phyloP scores from a whole-genome alignment of 2,888 invertebrate genomes.

The Syritta pipiens region DNA sequence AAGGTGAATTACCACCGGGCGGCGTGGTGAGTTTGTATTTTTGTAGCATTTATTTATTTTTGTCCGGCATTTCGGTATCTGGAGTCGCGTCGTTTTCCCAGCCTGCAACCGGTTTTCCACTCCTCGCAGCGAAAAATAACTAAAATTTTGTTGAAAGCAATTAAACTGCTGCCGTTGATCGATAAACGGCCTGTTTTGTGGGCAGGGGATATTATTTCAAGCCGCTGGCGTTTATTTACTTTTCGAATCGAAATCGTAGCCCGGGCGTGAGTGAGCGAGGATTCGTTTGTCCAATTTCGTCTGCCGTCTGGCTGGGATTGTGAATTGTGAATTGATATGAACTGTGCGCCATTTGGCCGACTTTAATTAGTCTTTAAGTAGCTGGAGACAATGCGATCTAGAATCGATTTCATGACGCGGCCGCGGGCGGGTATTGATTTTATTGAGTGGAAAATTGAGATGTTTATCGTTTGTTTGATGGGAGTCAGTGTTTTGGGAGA shows the following conservation, averaged over 20 bases:
- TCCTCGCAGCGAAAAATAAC: conserved; percentile 16
- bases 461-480: conserved; percentile 34
- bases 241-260: conserved; percentile 13
- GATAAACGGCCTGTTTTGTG: conserved; percentile 47
- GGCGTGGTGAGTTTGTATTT: conserved; percentile 6
- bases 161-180: conserved; percentile 57
- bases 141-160: conserved; percentile 52
- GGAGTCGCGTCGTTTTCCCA: background rate
- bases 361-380: conserved; percentile 43
- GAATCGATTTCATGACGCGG: conserved; percentile 19
- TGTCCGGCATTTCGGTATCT: conserved; percentile 6
- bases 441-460: conserved; percentile 41
- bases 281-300: background rate
- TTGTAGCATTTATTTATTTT: conserved; percentile 38
- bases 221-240: conserved; percentile 54
- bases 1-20: conserved; percentile 8
- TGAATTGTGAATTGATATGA: conserved; percentile 34
- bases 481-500: conserved; percentile 3
- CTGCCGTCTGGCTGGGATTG: background rate
- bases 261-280: conserved; percentile 10
- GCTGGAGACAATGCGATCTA: conserved; percentile 41
- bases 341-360: conserved; percentile 52
- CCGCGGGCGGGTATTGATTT: conserved; percentile 35
- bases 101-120: background rate
- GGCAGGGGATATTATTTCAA: conserved; percentile 45